Evolutionary conservation across 2,797 vertebrate species (phyloP).

Genomic region (Lagodon rhomboides): DNA sequence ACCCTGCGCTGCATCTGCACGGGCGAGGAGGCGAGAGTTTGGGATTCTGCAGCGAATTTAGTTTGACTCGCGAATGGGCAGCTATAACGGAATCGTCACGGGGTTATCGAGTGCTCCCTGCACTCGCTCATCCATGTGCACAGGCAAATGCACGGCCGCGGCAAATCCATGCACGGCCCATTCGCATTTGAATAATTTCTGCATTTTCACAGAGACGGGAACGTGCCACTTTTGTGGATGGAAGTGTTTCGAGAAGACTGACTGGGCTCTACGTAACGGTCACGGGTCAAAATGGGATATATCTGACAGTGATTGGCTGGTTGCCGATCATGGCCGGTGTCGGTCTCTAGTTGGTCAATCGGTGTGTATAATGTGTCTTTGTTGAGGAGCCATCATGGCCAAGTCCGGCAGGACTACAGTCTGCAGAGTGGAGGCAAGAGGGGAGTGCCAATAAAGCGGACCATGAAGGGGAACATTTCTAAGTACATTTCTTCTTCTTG

Average conservation of each 20-base stretch:
- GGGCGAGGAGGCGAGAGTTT: slow-evolving; percentile 3
- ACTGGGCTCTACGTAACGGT: slow-evolving; percentile 18
- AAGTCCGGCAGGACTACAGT: no score
- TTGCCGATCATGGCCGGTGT: no score
- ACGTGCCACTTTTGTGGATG: slow-evolving; percentile 16
- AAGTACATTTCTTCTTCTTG: no score
- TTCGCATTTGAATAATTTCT: slow-evolving; percentile 60
- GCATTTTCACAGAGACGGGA: slow-evolving; percentile 44
- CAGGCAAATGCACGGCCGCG: slow-evolving; percentile 17
- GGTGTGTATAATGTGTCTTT: no score
- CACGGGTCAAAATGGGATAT: background rate
- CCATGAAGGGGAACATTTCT: no score
- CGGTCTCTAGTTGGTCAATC: no score
- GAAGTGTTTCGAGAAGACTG: slow-evolving; percentile 37
- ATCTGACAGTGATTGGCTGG: no score
- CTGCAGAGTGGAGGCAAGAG: no score
- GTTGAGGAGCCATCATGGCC: no score
- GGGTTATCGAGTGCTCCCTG: slow-evolving; percentile 31
- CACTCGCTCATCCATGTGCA: slow-evolving; percentile 4
- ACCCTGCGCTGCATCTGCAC: background rate
- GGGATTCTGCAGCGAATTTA: slow-evolving; percentile 40
- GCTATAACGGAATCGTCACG: slow-evolving; percentile 42
- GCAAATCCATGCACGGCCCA: slow-evolving; percentile 34
- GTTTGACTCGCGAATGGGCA: slow-evolving; percentile 43
- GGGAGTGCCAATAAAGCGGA: no score